Evolutionary conservation across 2,888 invertebrate species (phyloP).

Genomic region (Dynastes grantii): DNA sequence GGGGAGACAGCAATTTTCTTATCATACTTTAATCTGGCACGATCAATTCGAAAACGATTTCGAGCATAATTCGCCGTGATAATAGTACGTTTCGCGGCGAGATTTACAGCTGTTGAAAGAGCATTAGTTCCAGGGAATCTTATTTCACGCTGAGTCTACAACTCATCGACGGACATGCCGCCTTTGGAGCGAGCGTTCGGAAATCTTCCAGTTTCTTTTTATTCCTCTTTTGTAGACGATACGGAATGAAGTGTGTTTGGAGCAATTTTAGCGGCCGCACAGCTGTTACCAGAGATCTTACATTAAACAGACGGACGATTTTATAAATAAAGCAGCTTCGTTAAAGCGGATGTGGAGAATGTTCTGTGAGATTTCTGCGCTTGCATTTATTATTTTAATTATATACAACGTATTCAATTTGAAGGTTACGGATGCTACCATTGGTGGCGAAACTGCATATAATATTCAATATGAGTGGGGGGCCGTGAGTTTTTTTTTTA

Average conservation of each 20-base stretch:
- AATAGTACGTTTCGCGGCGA: conserved; percentile 24
- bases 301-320: conserved; percentile 35
- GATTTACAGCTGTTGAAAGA: conserved; percentile 41
- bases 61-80: conserved; percentile 34
- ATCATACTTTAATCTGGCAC: conserved; percentile 33
- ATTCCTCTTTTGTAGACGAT: conserved; percentile 12
- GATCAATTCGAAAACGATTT: conserved; percentile 43
- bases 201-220: conserved; percentile 36
- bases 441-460: too few species aligned
- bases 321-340: conserved; percentile 33
- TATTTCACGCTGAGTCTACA: conserved; percentile 40
- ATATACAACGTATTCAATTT: neutral
- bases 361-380: neutral
- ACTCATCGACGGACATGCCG: conserved; percentile 36
- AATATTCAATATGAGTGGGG: too few species aligned
- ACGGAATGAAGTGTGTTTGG: conserved; percentile 26
- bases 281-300: conserved; percentile 35
- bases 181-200: conserved; percentile 9
- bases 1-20: conserved; percentile 30
- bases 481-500: too few species aligned
- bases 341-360: conserved; percentile 32
- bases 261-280: conserved; percentile 27
- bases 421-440: neutral
- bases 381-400: conserved; percentile 41
- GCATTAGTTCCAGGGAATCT: conserved; percentile 38